Evolutionary conservation across 2,797 vertebrate genomes (phyloP).

Genomic region (Acanthurus leucopareius): DNA sequence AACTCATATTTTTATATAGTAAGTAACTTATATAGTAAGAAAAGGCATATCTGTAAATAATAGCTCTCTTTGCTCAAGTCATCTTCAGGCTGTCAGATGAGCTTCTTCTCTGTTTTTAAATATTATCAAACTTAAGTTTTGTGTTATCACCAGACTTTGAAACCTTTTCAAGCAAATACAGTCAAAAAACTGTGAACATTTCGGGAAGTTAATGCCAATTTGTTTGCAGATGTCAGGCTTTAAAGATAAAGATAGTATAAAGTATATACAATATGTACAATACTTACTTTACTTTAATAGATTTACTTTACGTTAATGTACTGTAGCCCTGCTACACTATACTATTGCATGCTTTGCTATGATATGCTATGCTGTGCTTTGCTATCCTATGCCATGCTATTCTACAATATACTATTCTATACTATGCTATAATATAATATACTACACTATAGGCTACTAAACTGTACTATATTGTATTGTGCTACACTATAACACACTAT

Average conservation of each 20-base stretch:
- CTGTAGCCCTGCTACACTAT: neutral
- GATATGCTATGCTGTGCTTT: too few species aligned
- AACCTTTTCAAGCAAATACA: neutral
- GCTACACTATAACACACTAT: neutral
- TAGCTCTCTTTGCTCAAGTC: neutral
- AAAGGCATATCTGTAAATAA: slow-evolving; percentile 19
- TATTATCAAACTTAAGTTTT: neutral
- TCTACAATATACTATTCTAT: neutral
- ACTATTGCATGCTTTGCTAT: too few species aligned
- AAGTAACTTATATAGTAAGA: slow-evolving; percentile 10
- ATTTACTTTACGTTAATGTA: too few species aligned
- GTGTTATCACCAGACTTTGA: neutral
- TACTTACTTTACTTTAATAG: too few species aligned
- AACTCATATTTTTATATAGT: neutral
- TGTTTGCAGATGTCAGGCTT: neutral
- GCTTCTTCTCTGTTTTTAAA: neutral
- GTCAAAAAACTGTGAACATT: neutral
- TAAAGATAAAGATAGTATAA: too few species aligned
- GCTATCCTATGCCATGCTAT: too few species aligned
- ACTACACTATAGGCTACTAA: neutral
- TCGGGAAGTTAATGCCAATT: neutral
- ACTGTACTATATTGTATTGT: neutral
- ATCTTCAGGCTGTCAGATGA: neutral
- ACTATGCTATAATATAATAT: too few species aligned
- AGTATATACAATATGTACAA: neutral